Evolutionary conservation across 2,797 vertebrate species (phyloP).

Genomic region (Hephaestus fuliginosus): DNA sequence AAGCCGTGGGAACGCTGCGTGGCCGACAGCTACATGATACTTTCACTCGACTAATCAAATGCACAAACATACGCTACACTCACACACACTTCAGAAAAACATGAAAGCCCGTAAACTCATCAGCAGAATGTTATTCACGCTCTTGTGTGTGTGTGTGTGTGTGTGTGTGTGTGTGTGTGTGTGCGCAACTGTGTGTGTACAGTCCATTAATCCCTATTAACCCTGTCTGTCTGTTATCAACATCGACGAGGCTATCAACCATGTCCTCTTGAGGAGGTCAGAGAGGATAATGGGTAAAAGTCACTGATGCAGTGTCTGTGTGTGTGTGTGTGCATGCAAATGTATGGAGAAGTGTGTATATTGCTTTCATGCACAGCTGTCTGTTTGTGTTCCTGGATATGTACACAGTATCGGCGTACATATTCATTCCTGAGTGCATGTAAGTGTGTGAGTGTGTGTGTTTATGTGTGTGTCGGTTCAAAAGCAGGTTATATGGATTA

Average conservation of each 20-base stretch:
- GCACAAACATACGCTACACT: slow-evolving; percentile 42
- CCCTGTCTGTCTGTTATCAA: slow-evolving; percentile 78
- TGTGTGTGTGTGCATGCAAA: slow-evolving; percentile 47
- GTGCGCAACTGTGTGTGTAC: slow-evolving; percentile 37
- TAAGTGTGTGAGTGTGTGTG: slow-evolving; percentile 2
- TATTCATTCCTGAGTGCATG: slow-evolving; percentile 36
- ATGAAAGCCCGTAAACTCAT: slow-evolving; percentile 64
- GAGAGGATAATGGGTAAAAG: slow-evolving; percentile 75
- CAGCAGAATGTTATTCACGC: slow-evolving; percentile 41
- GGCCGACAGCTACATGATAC: slow-evolving; percentile 64
- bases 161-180: slow-evolving; percentile 27
- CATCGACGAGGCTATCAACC: slow-evolving; percentile 71
- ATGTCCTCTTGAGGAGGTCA: slow-evolving; percentile 76
- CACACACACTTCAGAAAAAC: slow-evolving; percentile 47
- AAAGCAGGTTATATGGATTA: slow-evolving; percentile 86
- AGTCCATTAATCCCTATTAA: slow-evolving; percentile 84
- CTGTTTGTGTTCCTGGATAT: slow-evolving; percentile 44
- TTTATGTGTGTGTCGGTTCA: slow-evolving; percentile 64
- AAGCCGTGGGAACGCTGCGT: slow-evolving; percentile 43
- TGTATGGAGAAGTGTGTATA: slow-evolving; percentile 39
- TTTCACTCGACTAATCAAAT: slow-evolving; percentile 63
- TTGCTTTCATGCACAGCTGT: slow-evolving; percentile 29
- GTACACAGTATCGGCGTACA: slow-evolving; percentile 36
- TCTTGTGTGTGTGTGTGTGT: slow-evolving; percentile 32
- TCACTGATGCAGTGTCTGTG: slow-evolving; percentile 53